Percentiles rank a stretch among this genome's conserved stretches.
These are phyloP conservation scores for Zootoca vivipara DNA, from an alignment of 2,113 vertebrate species.

Conservation along the genomic window DNA sequence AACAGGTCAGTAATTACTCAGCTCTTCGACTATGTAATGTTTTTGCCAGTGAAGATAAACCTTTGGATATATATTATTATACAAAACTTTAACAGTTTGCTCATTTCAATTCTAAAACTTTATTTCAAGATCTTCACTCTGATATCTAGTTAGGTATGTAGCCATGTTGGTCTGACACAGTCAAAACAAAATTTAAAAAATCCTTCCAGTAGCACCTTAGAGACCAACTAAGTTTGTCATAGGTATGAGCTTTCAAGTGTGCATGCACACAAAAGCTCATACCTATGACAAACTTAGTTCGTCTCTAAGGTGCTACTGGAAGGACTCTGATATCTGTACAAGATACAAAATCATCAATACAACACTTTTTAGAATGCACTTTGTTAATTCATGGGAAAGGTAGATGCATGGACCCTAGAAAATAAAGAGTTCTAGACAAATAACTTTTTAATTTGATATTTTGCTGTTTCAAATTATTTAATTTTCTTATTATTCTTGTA, in stretches of 20 bases:
- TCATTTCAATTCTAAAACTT: neutral
- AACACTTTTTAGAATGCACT: neutral
- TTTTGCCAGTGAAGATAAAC: neutral
- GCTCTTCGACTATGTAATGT: neutral
- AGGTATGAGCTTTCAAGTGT: too few relatives aligned
- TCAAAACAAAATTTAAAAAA: too few relatives aligned
- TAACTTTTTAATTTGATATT: neutral
- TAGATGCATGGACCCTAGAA: neutral
- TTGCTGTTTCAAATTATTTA: neutral
- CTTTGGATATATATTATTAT: neutral
- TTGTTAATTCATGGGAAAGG: neutral
- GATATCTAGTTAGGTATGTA: too few relatives aligned
- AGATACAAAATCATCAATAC: neutral
- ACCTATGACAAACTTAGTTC: too few relatives aligned
- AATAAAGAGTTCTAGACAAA: neutral
- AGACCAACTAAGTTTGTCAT: too few relatives aligned
- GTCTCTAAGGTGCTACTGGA: too few relatives aligned
- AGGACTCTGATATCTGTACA: neutral
- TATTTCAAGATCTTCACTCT: neutral
- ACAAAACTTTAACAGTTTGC: neutral
- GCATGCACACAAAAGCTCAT: too few relatives aligned
- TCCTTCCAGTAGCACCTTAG: too few relatives aligned
- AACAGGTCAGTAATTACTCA: neutral
- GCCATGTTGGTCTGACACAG: too few relatives aligned
- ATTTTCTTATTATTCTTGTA: too few relatives aligned